Evolutionary conservation across 2,797 vertebrate species (phyloP), one percentile per base, ranked within the genome.

Genomic region (Pangasius macronema): DNA sequence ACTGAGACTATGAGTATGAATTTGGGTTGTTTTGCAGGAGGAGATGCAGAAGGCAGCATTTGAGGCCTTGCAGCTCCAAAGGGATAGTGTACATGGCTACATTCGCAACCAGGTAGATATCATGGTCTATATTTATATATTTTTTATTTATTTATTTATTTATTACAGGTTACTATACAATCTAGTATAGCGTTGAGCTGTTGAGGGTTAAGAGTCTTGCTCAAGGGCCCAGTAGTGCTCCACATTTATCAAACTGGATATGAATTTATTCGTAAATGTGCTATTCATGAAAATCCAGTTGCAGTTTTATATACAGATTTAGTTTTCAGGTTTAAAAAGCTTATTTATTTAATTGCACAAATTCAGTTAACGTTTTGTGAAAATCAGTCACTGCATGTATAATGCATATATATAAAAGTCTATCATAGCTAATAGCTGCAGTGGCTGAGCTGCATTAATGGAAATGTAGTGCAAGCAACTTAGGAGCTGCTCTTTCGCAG

Each of bases 11-110:
- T 86, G 61, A 88, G 30, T 18, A 16, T 82, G 10, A 36, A n/a
- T 87, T 61, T 91, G n/a, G 30, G 65, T 57, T 55, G 59, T 42
- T 4, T 22, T 65, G 42, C 93, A 99, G 98, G 97, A 97, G 65
- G 96, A 97, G 90, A 97, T 99, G 94, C 98, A 99, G 95, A 99
- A 97, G 91, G 96, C 96, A 3, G 98, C 98, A 0, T 99, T 99
- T 22, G 97, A 98, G 95, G 97, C 97, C 3, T 95, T 99, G 81
- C 98, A 99, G 92, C 94, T 99, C 90, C 98, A 99, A 94, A 97
- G 96, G 84, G 98, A 99, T 82, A 94, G 97, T 5, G 97, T 97
- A 65, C 97, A 99, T 22, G 93, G 94, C 85, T 97, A 96, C 91
- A 98, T 99, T 89, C 95, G 98, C 86, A 97, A 94, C 90, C 97